These are phyloP conservation scores for Anorthoa munda DNA, from an alignment of 2,888 invertebrate species.

Conservation along the genomic window DNA sequence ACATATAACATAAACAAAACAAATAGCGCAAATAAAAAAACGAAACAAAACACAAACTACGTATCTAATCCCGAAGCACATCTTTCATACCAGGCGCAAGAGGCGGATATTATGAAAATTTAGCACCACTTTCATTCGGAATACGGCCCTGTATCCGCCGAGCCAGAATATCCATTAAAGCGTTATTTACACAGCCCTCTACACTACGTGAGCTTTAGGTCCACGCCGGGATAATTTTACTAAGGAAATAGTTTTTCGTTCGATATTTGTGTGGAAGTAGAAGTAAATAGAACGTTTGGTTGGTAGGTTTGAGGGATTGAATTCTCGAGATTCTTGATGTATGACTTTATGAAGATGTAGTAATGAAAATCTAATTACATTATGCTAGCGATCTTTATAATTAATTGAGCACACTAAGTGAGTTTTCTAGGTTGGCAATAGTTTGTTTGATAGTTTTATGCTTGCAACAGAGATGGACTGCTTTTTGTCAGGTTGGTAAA, in stretches of 20 bases:
- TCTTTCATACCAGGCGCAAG: constrained; percentile 42
- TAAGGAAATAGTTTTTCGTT: constrained; percentile 80
- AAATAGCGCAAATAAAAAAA: constrained; percentile 28
- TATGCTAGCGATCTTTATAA: too few species aligned
- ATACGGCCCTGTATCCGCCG: constrained; percentile 71
- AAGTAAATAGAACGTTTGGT: constrained; percentile 12
- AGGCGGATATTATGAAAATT: constrained; percentile 63
- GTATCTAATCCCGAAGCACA: constrained; percentile 48
- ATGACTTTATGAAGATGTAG: background rate
- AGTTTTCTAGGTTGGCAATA: too few species aligned
- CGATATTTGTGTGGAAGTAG: constrained; percentile 67
- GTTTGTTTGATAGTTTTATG: too few species aligned
- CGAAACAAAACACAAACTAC: constrained; percentile 34
- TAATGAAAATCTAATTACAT: too few species aligned
- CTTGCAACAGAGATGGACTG: too few species aligned
- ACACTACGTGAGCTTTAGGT: constrained; percentile 77
- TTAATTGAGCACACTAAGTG: too few species aligned
- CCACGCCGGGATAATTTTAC: constrained; percentile 78
- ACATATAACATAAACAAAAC: constrained; percentile 5
- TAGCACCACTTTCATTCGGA: constrained; percentile 44
- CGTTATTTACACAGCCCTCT: constrained; percentile 86
- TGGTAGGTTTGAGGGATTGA: constrained; percentile 32
- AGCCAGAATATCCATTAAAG: constrained; percentile 86
- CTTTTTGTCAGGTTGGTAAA: too few species aligned
- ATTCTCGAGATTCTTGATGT: constrained; percentile 37